Conservation (phyloP, 2,113 vertebrate species). For the Sardina pilchardus region DNA sequence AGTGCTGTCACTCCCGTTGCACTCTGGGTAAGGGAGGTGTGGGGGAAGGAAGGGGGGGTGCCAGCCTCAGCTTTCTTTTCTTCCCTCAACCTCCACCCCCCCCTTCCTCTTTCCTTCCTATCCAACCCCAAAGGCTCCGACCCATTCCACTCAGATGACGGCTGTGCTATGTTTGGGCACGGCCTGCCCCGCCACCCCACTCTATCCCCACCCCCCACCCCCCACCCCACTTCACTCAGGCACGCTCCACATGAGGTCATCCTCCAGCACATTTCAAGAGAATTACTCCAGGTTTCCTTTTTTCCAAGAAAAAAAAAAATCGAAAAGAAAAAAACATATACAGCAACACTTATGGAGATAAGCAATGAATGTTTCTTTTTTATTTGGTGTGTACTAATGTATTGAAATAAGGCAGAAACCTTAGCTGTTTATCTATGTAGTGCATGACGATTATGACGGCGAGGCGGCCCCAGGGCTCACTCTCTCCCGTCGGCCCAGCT, state of each 20-base stretch:
- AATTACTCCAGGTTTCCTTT: conserved; percentile 66
- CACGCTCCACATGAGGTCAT: conserved; percentile 9
- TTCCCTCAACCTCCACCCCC: background rate
- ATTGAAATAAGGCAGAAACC: conserved; percentile 75
- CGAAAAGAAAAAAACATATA: conserved; percentile 52
- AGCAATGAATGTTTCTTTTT: conserved; percentile 77
- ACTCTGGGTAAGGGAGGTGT: background rate
- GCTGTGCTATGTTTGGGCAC: conserved; percentile 82
- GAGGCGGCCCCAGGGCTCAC: conserved; percentile 50
- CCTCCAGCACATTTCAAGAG: conserved; percentile 60
- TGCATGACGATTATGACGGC: conserved; percentile 86
- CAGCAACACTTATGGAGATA: conserved; percentile 37
- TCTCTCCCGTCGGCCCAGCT: conserved; percentile 25
- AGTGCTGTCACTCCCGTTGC: conserved; percentile 18
- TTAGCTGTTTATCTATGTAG: conserved; percentile 89
- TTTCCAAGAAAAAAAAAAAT: conserved; percentile 57
- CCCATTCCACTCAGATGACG: conserved; percentile 63
- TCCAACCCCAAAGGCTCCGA: background rate
- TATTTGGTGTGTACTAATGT: conserved; percentile 86
- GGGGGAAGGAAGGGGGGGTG: background rate
- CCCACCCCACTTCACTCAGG: conserved; percentile 56
- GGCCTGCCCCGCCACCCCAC: conserved; percentile 24
- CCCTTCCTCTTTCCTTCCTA: background rate
- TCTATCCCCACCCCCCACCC: conserved; percentile 29
- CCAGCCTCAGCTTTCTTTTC: conserved; percentile 12